These are phyloP conservation scores for Nomia melanderi DNA, from an alignment of 1,140 invertebrate species.

Conservation along the genomic window DNA sequence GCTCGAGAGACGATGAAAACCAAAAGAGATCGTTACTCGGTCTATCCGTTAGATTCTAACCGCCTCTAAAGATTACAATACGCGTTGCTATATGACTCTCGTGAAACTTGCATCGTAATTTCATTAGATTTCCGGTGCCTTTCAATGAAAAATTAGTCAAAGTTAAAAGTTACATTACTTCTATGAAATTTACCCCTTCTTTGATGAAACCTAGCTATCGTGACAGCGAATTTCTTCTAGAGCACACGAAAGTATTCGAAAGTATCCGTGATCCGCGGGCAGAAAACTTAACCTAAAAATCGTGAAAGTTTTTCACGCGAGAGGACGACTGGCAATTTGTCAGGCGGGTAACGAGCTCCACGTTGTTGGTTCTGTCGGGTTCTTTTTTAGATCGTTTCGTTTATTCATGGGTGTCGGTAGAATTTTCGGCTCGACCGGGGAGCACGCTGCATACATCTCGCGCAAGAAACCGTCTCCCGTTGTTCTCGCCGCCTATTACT, in stretches of 20 bases:
- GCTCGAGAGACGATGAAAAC: neutral
- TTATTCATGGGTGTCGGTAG: neutral
- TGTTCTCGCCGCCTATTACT: slow-evolving; percentile 7
- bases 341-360: slow-evolving; percentile 18
- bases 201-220: too few species aligned
- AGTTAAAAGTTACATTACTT: too few species aligned
- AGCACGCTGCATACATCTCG: neutral
- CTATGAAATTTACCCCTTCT: too few species aligned
- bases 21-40: too few species aligned
- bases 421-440: neutral
- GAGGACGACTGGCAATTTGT: neutral
- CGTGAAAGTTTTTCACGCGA: slow-evolving; percentile 31
- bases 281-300: slow-evolving; percentile 36
- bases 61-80: too few species aligned
- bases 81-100: too few species aligned
- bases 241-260: slow-evolving; percentile 41
- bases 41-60: too few species aligned
- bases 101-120: too few species aligned
- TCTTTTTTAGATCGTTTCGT: slow-evolving; percentile 23
- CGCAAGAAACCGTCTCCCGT: slow-evolving; percentile 16
- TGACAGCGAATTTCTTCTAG: slow-evolving; percentile 14
- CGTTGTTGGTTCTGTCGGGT: too few species aligned
- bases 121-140: too few species aligned
- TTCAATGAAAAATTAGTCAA: too few species aligned
- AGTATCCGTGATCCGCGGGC: neutral